Evolutionary conservation across 1,140 invertebrate genomes (phyloP).

Genomic region (Aleiodes sp.): DNA sequence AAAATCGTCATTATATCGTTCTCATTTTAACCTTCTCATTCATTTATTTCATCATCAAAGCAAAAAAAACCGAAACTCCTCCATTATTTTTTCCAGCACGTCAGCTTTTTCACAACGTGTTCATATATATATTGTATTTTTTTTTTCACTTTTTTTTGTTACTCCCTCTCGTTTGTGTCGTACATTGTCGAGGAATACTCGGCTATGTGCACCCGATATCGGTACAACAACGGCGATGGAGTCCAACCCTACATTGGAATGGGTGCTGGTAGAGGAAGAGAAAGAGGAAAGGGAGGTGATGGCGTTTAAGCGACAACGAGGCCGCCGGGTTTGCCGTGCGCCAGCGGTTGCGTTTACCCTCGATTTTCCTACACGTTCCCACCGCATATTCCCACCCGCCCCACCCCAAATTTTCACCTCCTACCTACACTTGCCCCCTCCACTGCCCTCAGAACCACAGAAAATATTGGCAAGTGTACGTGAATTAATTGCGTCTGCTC

Average conservation of each 20-base stretch:
- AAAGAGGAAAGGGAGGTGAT: not conserved
- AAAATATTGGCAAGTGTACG: conserved; percentile 35
- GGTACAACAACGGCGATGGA: conserved; percentile 32
- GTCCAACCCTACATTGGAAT: conserved; percentile 10
- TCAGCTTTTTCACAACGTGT: no score
- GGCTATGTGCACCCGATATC: conserved; percentile 28
- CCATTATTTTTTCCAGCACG: not conserved
- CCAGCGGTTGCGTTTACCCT: conserved; percentile 32
- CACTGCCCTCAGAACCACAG: conserved; percentile 1
- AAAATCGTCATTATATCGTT: no score
- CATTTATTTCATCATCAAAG: no score
- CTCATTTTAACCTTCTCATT: no score
- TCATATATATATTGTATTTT: conserved; percentile 6
- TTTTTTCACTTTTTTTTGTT: not conserved
- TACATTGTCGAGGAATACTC: conserved; percentile 25
- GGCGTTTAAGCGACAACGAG: conserved; percentile 35
- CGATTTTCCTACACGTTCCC: conserved; percentile 18
- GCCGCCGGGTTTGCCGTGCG: conserved; percentile 26
- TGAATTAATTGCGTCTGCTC: conserved; percentile 35
- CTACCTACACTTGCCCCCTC: not conserved
- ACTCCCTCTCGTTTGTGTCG: conserved; percentile 27
- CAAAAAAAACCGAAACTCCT: no score
- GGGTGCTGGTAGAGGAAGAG: not conserved
- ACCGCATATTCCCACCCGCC: not conserved
- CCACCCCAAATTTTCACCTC: not conserved